Base-by-base conservation (phyloP, 2,888 invertebrate species). In the Gari tellinella region DNA sequence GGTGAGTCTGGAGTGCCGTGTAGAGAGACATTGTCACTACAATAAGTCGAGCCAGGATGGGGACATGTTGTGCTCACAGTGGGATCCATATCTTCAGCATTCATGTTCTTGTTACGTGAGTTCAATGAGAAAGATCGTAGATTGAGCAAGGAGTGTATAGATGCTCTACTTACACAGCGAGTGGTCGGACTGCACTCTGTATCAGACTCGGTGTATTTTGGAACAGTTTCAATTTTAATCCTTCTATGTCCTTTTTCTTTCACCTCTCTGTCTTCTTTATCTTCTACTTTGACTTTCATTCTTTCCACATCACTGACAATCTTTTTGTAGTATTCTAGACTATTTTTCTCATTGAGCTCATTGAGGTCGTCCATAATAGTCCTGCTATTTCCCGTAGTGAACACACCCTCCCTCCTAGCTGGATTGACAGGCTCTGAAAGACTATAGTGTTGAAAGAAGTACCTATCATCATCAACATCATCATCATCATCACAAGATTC, bases 151-250 rank as follows among this genome's bases (percentile, higher is more conserved):
- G 66, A 60, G 37, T 64, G 49, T 5, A 78, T 69, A 10, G 78
- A 78, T 14, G 70, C 74, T 21, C 78, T 60, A 51, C 78, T 78
- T 1, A 78, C 51, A 49, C 73, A 74, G 25, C 78, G 37, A 31
- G 4, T 31, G 5, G 5, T 10, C 10, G 31, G 31, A 31, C 31
- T 31, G 31, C 31, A 31, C 10, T 31, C 31, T 31, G 31, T 31
- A 31, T 31, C 31, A 31, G 31, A 31, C 4, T 31, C 31, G 31
- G 31, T 31, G 31, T 31, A 31, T 31, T 31, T 31, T 31, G 31
- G 10, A 31, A 31, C 31, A 31, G 4, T 31, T 31, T 31, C 31
- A 31, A 7, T 31, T 31, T 31, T 31, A 7, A 10, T 7, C 31
- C 31, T 31, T 31, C 31, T 31, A 31, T 31, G 31, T 10, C 31